These are phyloP conservation scores for Sphenodon punctatus DNA, from an alignment of 2,797 vertebrate genomes.

Conservation along the genomic window DNA sequence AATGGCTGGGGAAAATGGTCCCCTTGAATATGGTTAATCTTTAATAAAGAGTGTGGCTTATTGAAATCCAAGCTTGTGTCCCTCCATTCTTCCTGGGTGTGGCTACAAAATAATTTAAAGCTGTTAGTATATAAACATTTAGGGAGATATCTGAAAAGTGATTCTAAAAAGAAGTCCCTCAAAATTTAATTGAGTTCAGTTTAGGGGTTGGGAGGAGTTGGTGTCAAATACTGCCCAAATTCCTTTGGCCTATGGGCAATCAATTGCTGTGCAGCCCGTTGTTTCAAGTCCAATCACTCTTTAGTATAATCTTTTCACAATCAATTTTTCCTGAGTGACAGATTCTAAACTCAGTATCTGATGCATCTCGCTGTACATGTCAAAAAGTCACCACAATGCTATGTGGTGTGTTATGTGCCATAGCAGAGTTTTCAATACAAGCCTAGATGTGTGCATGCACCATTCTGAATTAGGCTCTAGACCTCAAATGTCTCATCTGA, in stretches of 20 bases:
- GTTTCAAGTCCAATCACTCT: background rate
- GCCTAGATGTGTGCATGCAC: rapidly evolving
- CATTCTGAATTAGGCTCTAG: background rate
- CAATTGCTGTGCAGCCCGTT: background rate
- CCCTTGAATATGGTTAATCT: too few relatives aligned
- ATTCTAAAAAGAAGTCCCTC: background rate
- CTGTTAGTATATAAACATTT: background rate
- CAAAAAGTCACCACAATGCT: background rate
- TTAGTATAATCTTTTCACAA: background rate
- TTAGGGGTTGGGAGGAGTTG: too few relatives aligned
- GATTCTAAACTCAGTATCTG: background rate
- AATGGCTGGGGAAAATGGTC: too few relatives aligned
- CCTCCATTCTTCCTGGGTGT: too few relatives aligned
- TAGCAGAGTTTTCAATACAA: background rate
- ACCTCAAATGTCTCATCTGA: background rate
- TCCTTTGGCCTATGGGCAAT: background rate
- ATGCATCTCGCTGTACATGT: background rate
- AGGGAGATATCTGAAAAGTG: background rate
- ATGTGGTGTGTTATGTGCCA: rapidly evolving
- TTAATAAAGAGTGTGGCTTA: too few relatives aligned
- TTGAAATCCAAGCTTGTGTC: too few relatives aligned
- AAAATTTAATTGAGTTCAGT: background rate
- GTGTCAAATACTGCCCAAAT: background rate
- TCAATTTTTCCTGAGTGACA: background rate
- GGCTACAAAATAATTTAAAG: too few relatives aligned